Evolutionary conservation across 2,113 vertebrate species (phyloP), one percentile per base, ranked within the genome.

Genomic region (Cariama cristata): DNA sequence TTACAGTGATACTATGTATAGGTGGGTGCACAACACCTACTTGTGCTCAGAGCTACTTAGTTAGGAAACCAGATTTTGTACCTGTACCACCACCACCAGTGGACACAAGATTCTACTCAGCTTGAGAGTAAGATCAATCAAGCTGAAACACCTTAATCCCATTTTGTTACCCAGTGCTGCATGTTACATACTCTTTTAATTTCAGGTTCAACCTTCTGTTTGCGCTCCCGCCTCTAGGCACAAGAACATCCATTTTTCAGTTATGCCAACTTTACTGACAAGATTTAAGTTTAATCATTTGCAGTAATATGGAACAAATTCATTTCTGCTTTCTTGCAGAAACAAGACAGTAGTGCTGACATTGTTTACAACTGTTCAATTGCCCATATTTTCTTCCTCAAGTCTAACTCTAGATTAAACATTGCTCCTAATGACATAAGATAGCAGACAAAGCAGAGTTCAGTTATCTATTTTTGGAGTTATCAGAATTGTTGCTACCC

Each of bases 181-280:
- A 40, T n/a, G 60, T 87, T 95, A 94, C 98, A 93, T 94, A 99
- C 98, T 89, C 62, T 66, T 94, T 98, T 99, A 30, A 93, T 63
- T 76, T 95, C 94, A 4, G 75, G 95, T 52, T 98, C 97, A 62
- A 66, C 71, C 97, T 98, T 99, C 80, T 69, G 91, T 71, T 97
- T 98, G 69, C 86, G 98, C 20, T 97, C 97, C 84, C 98, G 98
- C 97, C 90, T 99, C 99, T 99, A 97, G 63, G 87, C 88, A 92
- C 60, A 92, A 84, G 81, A 96, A 64, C 8, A 96, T 30, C 45
- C 32, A 76, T 56, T 73, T 82, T 56, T 84, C 81, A 60, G 50
- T 82, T 77, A 93, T 6, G 4, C 8, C 66, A 82, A 67, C 27
- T 55, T 72, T 14, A 91, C 22, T 24, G 33, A 69, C 53, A 67